These are phyloP conservation scores for Conistra vaccinii DNA, from an alignment of 2,888 invertebrate genomes.

Conservation along the genomic window DNA sequence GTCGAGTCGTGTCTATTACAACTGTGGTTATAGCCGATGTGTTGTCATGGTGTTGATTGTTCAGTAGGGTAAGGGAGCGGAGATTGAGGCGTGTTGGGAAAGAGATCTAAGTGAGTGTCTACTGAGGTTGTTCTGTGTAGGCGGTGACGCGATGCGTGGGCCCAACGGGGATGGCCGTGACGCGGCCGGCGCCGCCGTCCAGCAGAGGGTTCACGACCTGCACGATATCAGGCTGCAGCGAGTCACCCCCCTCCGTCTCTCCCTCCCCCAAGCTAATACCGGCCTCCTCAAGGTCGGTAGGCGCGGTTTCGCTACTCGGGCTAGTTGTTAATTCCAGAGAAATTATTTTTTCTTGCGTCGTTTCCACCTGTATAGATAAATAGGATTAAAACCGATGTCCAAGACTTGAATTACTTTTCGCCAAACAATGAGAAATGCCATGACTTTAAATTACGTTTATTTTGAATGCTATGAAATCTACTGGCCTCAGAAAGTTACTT, in stretches of 20 bases:
- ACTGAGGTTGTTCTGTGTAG: conserved; percentile 80
- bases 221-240: conserved; percentile 90
- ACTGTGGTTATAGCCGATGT: conserved; percentile 61
- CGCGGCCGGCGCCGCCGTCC: conserved; percentile 86
- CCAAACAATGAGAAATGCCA: conserved; percentile 35
- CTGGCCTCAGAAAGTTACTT: conserved; percentile 12
- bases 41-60: conserved; percentile 74
- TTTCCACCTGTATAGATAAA: conserved; percentile 93
- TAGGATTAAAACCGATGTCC: conserved; percentile 9
- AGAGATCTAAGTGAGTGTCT: conserved; percentile 65
- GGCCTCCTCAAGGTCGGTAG: conserved; percentile 81
- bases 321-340: conserved; percentile 95
- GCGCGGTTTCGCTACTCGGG: conserved; percentile 91
- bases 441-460: conserved; percentile 9
- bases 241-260: conserved; percentile 85
- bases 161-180: conserved; percentile 88
- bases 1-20: conserved; percentile 67
- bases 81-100: conserved; percentile 62
- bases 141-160: conserved; percentile 84
- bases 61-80: conserved; percentile 61
- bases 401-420: conserved; percentile 8
- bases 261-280: conserved; percentile 84
- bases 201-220: conserved; percentile 89
- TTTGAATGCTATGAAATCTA: conserved; percentile 36
- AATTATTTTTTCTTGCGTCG: conserved; percentile 97